Evolutionary conservation across 2,797 vertebrate genomes (phyloP).

Genomic region (Hapalemur alaotrensis): DNA sequence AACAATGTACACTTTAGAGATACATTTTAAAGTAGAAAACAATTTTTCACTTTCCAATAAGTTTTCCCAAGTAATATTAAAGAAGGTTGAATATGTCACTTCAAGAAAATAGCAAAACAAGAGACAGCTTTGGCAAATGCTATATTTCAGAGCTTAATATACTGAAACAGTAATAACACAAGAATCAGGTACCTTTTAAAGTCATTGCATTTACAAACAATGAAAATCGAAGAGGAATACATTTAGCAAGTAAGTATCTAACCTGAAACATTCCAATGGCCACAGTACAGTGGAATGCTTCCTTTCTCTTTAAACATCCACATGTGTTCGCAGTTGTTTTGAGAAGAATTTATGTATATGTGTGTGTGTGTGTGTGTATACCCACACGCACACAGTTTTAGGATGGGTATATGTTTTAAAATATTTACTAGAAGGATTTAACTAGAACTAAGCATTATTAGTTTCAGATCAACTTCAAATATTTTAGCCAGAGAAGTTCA

Average conservation of each 20-base stretch:
- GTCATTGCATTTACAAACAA: slow-evolving; percentile 1
- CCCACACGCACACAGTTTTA: not conserved
- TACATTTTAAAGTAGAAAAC: slow-evolving; percentile 22
- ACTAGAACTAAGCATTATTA: not conserved
- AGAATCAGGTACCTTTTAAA: slow-evolving; percentile 2
- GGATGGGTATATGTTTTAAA: not conserved
- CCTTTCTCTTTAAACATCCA: slow-evolving; percentile 30
- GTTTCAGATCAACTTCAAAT: not conserved
- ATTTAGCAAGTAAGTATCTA: not conserved
- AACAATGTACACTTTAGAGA: not conserved
- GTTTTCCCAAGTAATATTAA: slow-evolving; percentile 31
- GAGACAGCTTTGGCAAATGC: slow-evolving; percentile 28
- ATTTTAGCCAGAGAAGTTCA: not conserved
- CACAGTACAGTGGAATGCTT: not conserved
- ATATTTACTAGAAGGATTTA: not conserved
- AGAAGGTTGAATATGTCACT: slow-evolving; percentile 1
- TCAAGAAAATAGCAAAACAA: not conserved
- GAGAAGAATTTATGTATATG: not conserved
- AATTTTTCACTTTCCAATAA: not conserved
- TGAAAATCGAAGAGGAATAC: not conserved
- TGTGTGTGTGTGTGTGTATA: too few relatives aligned
- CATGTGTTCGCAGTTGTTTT: not conserved
- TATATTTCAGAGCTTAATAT: not conserved
- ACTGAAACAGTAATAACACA: not conserved
- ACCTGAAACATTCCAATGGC: not conserved